Evolutionary conservation across 2,888 invertebrate genomes (phyloP).

Genomic region (Dyspetes luteomarginatus): DNA sequence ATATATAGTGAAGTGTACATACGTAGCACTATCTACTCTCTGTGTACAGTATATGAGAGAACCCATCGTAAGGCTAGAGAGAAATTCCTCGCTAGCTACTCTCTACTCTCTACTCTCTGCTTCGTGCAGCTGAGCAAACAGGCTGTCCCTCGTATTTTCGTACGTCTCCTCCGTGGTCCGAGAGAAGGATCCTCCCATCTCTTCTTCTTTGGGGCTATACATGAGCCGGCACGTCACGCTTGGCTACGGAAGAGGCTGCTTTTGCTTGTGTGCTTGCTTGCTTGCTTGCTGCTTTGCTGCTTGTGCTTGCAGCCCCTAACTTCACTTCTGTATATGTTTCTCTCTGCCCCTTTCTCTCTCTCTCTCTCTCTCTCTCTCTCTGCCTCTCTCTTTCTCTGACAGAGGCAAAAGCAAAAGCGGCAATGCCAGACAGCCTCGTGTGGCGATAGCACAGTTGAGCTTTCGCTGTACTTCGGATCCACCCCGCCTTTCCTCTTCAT

Average conservation of each 20-base stretch:
- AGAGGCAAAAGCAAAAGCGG: conserved; percentile 37
- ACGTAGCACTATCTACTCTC: not conserved
- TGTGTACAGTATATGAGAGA: conserved; percentile 5
- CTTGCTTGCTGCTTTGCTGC: conserved; percentile 18
- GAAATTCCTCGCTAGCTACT: conserved; percentile 7
- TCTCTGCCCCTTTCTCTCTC: not conserved
- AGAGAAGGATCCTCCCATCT: conserved; percentile 31
- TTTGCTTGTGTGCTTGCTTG: conserved; percentile 12
- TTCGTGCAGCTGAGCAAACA: conserved; percentile 70
- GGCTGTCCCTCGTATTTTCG: conserved; percentile 69
- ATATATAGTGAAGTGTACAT: too few species aligned
- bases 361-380: not conserved
- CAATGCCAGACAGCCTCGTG: conserved; percentile 20
- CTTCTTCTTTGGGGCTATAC: conserved; percentile 29
- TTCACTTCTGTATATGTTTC: conserved; percentile 54
- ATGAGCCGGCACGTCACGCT: conserved; percentile 51
- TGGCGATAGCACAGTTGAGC: conserved; percentile 35
- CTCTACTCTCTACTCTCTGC: conserved; percentile 45
- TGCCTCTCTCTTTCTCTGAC: not conserved
- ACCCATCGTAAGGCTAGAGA: not conserved
- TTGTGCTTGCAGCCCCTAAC: conserved; percentile 50
- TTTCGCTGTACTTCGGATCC: conserved; percentile 37
- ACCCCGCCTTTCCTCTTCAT: not conserved
- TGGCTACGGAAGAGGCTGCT: conserved; percentile 51
- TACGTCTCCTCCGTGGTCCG: conserved; percentile 57